Evolutionary conservation across 1,140 invertebrate species (phyloP).

Genomic region (Drosophila bipectinata): DNA sequence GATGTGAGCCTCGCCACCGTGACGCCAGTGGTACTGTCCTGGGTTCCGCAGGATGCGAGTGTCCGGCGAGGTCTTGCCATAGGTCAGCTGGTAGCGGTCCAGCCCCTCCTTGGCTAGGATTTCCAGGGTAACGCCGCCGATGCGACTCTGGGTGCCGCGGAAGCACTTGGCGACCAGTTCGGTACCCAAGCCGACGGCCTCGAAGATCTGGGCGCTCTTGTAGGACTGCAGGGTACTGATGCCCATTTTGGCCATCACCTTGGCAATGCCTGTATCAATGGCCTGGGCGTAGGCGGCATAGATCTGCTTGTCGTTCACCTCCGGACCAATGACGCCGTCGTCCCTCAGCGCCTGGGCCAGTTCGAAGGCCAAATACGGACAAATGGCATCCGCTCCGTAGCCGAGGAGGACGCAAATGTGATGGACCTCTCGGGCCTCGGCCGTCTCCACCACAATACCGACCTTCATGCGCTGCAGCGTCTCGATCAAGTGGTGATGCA

Average conservation of each 20-base stretch:
- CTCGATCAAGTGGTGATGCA: constrained; percentile 98
- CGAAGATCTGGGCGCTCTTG: constrained; percentile 99
- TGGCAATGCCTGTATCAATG: constrained; percentile 92
- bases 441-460: constrained; percentile 96
- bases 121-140: constrained; percentile 96
- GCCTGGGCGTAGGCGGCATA: constrained; percentile 87
- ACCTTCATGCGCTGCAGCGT: constrained; percentile 98
- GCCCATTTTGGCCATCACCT: constrained; percentile 99
- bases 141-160: constrained; percentile 95
- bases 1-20: constrained; percentile 98
- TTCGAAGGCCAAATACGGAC: constrained; percentile 98
- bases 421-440: constrained; percentile 97
- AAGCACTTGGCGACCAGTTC: constrained; percentile 98
- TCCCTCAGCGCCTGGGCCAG: constrained; percentile 92
- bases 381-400: constrained; percentile 98
- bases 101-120: constrained; percentile 95
- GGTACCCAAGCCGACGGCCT: constrained; percentile 96
- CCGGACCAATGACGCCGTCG: constrained; percentile 91
- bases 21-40: constrained; percentile 97
- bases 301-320: constrained; percentile 92
- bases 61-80: constrained; percentile 89
- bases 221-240: constrained; percentile 99
- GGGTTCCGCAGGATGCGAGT: constrained; percentile 94
- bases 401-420: constrained; percentile 98
- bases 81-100: constrained; percentile 93